Evolutionary conservation across 2,113 vertebrate genomes (phyloP), one percentile per base, ranked within the genome.

Genomic region (Tylochromis polylepis): DNA sequence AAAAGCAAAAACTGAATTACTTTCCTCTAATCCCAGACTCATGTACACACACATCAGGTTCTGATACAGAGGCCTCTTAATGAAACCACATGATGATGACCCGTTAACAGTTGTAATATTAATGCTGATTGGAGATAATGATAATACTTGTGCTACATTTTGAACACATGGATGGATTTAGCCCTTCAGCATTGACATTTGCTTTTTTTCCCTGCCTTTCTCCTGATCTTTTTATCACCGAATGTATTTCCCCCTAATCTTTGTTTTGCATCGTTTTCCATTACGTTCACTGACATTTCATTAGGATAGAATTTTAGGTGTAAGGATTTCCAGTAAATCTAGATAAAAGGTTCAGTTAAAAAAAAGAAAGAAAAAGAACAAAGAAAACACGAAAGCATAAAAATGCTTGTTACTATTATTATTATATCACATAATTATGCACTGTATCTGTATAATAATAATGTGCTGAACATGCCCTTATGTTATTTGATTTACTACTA

Each of bases 91-190:
- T 36, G 67, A 70, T 88, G 82, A 77, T 86, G 80, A 65, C 38
- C 60, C 1, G 34, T 65, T 65, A 65, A 38, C 60, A 65, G 14
- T 38, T 3, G 60, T 14, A 55, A 89, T 85, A 86, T 34, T 49
- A 58, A 72, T 87, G 84, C 18, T 93, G 92, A 92, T 88, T 93
- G 88, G 88, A 75, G 27, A 77, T 91, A 87, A 91, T 88, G 84
- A 78, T 18, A 3, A 31, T 12, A 14, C 62, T 70, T 1, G 1
- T 70, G 65, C 36, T n/a, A 15, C 62, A 67, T 87, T 89, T 91
- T 20, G 31, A 31, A 82, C 91, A 89, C 77, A 90, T 85, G 82
- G 90, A 79, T 18, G 10, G 65, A 65, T 91, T 87, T 75, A 83
- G 29, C 60, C 14, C 0, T 43, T 72, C 9, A 38, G 82, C 20